Evolutionary conservation across 2,797 vertebrate species (phyloP).

Genomic region (Hypotaenidia okinawae): DNA sequence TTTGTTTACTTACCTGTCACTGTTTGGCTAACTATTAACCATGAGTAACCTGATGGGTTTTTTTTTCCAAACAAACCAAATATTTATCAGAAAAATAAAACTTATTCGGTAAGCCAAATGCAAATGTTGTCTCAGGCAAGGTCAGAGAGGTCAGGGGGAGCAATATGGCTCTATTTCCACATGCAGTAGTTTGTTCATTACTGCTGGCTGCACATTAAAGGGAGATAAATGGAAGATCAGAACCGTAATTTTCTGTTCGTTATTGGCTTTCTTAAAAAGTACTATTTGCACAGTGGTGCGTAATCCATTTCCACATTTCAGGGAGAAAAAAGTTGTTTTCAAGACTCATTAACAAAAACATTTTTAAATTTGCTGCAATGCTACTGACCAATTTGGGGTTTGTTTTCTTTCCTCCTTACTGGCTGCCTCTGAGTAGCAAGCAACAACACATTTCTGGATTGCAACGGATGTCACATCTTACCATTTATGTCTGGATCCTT

Average conservation of each 20-base stretch:
- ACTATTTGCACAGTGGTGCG: not conserved
- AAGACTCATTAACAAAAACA: not conserved
- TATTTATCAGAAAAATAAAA: constrained; percentile 65
- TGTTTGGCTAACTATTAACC: constrained; percentile 63
- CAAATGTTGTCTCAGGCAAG: constrained; percentile 53
- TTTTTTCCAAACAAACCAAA: constrained; percentile 21
- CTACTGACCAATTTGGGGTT: accelerated
- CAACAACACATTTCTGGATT: not conserved
- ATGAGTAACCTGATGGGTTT: constrained; percentile 1
- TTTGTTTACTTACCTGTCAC: constrained; percentile 37
- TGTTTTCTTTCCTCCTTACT: not conserved
- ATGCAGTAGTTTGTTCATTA: not conserved
- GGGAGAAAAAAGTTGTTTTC: not conserved
- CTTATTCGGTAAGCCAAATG: constrained; percentile 30
- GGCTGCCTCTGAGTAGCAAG: not conserved
- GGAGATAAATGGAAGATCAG: not conserved
- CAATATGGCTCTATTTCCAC: not conserved
- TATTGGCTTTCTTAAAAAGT: not conserved
- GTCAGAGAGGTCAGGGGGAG: not conserved
- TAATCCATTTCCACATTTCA: not conserved
- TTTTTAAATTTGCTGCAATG: not conserved
- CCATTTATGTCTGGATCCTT: not conserved
- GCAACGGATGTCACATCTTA: accelerated
- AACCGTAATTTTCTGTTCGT: not conserved
- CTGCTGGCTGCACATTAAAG: not conserved